phyloP scores from a whole-genome alignment of 2,113 vertebrate genomes.

The Nycticryphes semicollaris region DNA sequence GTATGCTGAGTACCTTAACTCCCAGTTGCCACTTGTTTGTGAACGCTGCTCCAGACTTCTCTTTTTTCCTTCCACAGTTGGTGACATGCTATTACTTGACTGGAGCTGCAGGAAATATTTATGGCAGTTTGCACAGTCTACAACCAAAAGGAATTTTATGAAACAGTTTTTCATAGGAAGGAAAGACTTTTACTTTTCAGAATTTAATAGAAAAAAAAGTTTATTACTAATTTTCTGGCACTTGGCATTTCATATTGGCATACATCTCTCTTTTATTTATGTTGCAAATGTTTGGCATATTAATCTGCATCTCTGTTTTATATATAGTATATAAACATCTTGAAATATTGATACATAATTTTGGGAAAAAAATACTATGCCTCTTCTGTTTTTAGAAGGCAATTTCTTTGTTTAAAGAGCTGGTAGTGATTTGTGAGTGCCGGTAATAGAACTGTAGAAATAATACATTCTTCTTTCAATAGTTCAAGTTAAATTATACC shows the following conservation, averaged over 20 bases:
- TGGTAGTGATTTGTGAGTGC: neutral
- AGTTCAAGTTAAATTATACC: neutral
- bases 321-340: neutral
- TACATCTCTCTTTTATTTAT: neutral
- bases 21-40: neutral
- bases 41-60: neutral
- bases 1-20: neutral
- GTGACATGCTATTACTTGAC: neutral
- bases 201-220: neutral
- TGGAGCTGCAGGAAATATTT: neutral
- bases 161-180: neutral
- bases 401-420: slow-evolving; percentile 9
- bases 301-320: neutral
- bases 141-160: neutral
- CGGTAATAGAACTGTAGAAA: neutral
- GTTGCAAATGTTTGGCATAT: neutral
- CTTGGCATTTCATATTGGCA: neutral
- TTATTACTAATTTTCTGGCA: slow-evolving; percentile 15
- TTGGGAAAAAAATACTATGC: neutral
- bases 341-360: neutral
- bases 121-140: neutral
- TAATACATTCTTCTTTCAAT: neutral
- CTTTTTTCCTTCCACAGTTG: neutral
- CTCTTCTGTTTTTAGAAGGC: neutral
- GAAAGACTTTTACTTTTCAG: neutral